Evolutionary conservation across 1,140 invertebrate species (phyloP).

Genomic region (Bombus picipes): DNA sequence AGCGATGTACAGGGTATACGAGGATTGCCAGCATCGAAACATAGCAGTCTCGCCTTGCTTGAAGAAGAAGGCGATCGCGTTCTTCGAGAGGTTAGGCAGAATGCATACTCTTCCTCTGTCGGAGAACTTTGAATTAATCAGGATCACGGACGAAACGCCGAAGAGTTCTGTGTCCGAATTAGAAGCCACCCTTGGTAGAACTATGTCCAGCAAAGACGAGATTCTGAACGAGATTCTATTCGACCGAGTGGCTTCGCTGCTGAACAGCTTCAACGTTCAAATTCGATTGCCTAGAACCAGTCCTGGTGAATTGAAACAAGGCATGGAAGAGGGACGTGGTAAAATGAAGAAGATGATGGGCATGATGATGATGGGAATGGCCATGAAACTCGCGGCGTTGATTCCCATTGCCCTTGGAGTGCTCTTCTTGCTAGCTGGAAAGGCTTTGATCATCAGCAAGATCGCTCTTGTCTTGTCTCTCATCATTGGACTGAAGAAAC

Average conservation of each 20-base stretch:
- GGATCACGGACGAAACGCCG: constrained; percentile 71
- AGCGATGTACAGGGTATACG: constrained; percentile 77
- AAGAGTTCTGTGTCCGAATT: constrained; percentile 85
- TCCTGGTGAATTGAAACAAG: constrained; percentile 86
- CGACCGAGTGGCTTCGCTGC: constrained; percentile 87
- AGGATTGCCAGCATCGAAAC: constrained; percentile 79
- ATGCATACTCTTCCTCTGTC: constrained; percentile 87
- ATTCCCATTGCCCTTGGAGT: constrained; percentile 89
- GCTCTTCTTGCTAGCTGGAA: constrained; percentile 89
- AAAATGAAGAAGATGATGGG: constrained; percentile 93
- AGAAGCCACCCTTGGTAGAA: constrained; percentile 86
- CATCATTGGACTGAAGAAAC: constrained; percentile 91
- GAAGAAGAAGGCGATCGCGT: constrained; percentile 91
- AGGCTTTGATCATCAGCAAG: constrained; percentile 90
- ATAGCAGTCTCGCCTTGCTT: constrained; percentile 87
- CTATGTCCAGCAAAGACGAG: constrained; percentile 85
- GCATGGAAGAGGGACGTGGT: constrained; percentile 89
- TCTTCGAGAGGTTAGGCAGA: constrained; percentile 87
- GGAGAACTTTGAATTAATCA: constrained; percentile 86
- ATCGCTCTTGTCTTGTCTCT: constrained; percentile 89
- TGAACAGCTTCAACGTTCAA: constrained; percentile 89
- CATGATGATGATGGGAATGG: constrained; percentile 91
- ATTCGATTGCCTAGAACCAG: constrained; percentile 88
- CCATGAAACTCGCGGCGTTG: constrained; percentile 89
- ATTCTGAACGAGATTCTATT: constrained; percentile 87